Conservation (phyloP, 2,888 invertebrate species). For the Diplazon laetatorius region DNA sequence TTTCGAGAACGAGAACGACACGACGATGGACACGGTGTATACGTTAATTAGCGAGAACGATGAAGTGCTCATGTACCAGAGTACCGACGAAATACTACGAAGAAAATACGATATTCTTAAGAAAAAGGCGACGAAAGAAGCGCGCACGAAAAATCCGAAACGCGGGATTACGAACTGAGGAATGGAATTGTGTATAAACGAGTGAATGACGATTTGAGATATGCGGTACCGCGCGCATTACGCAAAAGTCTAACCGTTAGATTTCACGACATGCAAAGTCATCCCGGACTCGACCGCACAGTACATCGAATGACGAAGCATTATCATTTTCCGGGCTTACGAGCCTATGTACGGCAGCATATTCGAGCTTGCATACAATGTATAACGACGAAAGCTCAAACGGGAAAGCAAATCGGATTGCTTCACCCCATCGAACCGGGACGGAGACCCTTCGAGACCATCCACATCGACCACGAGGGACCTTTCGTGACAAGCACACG, state of each 20-base stretch:
- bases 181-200: neutral
- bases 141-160: neutral
- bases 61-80: neutral
- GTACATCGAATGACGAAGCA: neutral
- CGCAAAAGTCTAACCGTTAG: neutral
- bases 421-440: slow-evolving; percentile 63
- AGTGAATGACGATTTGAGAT: neutral
- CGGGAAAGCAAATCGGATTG: slow-evolving; percentile 55
- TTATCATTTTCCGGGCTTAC: neutral
- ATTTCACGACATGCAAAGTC: neutral
- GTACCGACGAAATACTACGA: slow-evolving; percentile 3
- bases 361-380: neutral
- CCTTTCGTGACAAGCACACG: slow-evolving; percentile 51
- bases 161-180: neutral
- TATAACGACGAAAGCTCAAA: slow-evolving; percentile 2
- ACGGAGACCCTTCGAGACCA: slow-evolving; percentile 56
- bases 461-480: slow-evolving; percentile 63
- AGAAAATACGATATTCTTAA: no score
- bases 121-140: neutral
- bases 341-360: no score
- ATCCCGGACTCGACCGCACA: neutral
- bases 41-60: neutral
- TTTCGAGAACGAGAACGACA: neutral
- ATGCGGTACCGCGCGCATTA: neutral
- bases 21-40: neutral